These are phyloP conservation scores for Ibycter americanus DNA, from an alignment of 2,797 vertebrate genomes.

Conservation along the genomic window DNA sequence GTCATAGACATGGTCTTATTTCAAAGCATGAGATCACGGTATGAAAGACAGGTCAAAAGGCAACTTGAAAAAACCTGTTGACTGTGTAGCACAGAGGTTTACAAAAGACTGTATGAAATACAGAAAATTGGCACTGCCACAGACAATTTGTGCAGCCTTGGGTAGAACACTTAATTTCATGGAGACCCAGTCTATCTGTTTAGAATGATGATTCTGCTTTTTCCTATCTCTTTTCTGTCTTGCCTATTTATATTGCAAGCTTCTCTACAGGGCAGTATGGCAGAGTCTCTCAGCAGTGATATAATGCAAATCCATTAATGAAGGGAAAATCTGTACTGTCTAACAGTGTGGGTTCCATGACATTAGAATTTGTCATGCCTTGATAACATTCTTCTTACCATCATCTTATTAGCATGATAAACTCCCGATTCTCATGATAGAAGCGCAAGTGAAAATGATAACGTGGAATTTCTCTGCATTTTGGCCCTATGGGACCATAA, in stretches of 20 bases:
- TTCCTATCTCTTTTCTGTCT: not conserved
- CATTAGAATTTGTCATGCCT: slow-evolving; percentile 13
- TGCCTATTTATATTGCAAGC: not conserved
- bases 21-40: not conserved
- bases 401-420: not conserved
- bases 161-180: not conserved
- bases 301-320: not conserved
- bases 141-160: not conserved
- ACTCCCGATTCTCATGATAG: not conserved
- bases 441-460: not conserved
- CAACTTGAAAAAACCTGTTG: slow-evolving; percentile 24
- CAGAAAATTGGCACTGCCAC: not conserved
- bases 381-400: not conserved
- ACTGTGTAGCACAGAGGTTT: not conserved
- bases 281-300: not conserved
- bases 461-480: not conserved
- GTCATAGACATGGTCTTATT: slow-evolving; percentile 28
- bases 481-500: not conserved
- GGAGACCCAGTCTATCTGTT: not conserved
- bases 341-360: not conserved
- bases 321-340: not conserved
- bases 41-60: slow-evolving; percentile 24
- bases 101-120: not conserved
- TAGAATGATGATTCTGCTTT: not conserved
- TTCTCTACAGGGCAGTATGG: not conserved